phyloP scores from a whole-genome alignment of 2,797 vertebrate genomes.

The Tarsius wallacei region DNA sequence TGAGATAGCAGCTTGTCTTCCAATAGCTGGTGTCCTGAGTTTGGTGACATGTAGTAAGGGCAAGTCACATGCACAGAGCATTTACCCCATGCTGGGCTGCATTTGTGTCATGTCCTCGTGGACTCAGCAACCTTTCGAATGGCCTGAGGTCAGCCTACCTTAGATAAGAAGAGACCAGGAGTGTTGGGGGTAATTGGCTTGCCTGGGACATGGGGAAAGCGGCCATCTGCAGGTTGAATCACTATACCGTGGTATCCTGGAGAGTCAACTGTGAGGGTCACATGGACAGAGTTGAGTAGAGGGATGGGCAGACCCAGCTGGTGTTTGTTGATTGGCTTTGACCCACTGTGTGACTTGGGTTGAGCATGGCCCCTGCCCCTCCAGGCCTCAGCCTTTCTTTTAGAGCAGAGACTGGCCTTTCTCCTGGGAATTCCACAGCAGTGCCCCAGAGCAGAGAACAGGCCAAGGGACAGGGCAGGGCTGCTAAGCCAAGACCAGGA shows the following conservation, averaged over 20 bases:
- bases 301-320: neutral
- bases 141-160: neutral
- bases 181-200: neutral
- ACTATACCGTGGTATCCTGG: neutral
- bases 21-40: no score
- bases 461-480: no score
- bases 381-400: neutral
- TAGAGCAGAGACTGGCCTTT: neutral
- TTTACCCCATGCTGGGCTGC: neutral
- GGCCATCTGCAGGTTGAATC: no score
- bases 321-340: neutral
- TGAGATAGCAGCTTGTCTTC: neutral
- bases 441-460: neutral
- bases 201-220: neutral
- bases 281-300: neutral
- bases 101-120: fast-evolving
- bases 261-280: neutral
- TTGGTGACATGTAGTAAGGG: no score
- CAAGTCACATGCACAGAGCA: neutral
- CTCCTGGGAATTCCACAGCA: neutral
- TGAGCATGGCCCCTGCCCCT: neutral
- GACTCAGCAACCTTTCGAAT: neutral
- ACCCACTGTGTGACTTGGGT: neutral
- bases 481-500: fast-evolving
- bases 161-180: neutral